A percentile compares a stretch with the other conserved stretches of the same genome.
Conservation (phyloP, 2,797 vertebrate species). For the Lagocephalus sceleratus region DNA sequence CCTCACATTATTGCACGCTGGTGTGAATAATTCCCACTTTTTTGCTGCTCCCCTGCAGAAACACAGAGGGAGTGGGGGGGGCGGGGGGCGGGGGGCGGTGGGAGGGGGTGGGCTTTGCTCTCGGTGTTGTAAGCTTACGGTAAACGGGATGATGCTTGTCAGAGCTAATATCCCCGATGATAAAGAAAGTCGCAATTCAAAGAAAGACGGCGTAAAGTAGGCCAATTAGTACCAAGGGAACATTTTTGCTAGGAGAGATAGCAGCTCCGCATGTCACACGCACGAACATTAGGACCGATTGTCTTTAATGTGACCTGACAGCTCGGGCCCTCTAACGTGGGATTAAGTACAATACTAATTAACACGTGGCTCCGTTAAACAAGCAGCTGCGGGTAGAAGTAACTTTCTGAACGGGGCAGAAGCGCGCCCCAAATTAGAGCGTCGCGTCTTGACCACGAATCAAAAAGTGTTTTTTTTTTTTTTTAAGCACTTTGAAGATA, state of each 20-base stretch:
- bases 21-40: constrained; percentile 52
- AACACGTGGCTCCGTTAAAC: constrained; percentile 72
- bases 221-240: constrained; percentile 82
- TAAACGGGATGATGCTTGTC: constrained; percentile 74
- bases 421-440: constrained; percentile 30
- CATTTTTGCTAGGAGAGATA: constrained; percentile 76
- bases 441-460: constrained; percentile 39
- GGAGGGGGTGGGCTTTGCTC: too few species aligned
- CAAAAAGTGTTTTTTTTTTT: constrained; percentile 39
- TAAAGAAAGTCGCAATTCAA: constrained; percentile 76
- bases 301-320: constrained; percentile 85
- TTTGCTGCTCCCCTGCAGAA: constrained; percentile 59
- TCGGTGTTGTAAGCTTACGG: constrained; percentile 40
- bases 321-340: constrained; percentile 79
- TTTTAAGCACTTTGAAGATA: constrained; percentile 29
- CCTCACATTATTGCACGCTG: constrained; percentile 39
- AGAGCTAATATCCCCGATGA: constrained; percentile 73
- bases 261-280: constrained; percentile 75
- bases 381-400: constrained; percentile 50
- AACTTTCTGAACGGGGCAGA: constrained; percentile 21
- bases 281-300: constrained; percentile 72
- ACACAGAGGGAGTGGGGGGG: too few species aligned
- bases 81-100: too few species aligned
- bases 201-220: constrained; percentile 78
- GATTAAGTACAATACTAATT: constrained; percentile 83